phyloP scores from a whole-genome alignment of 2,797 vertebrate genomes.

The Denticeps clupeoides region DNA sequence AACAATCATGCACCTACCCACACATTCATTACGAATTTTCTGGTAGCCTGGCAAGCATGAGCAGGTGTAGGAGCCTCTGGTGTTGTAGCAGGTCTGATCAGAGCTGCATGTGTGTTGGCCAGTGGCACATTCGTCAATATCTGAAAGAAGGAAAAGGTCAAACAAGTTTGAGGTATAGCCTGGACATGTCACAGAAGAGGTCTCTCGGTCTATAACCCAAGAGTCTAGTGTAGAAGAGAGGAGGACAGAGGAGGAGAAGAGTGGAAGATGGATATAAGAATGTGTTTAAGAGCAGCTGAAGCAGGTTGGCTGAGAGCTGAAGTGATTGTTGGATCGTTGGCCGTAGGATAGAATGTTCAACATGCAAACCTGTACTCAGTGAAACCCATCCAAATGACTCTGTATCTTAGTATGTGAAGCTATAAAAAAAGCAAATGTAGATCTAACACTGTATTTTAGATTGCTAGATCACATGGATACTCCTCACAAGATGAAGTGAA shows the following conservation, averaged over 20 bases:
- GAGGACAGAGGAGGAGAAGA: too few relatives aligned
- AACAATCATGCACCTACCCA: constrained; percentile 65
- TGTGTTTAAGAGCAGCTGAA: too few relatives aligned
- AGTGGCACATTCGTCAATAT: constrained; percentile 81
- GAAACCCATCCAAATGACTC: constrained; percentile 35
- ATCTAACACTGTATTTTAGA: constrained; percentile 85
- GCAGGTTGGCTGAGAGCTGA: too few relatives aligned
- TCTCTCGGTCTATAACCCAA: too few relatives aligned
- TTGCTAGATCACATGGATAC: constrained; percentile 46
- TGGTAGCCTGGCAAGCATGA: constrained; percentile 80
- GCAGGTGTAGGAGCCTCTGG: constrained; percentile 81
- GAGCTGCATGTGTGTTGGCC: constrained; percentile 73
- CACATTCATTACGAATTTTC: constrained; percentile 78
- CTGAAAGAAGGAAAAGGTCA: too few relatives aligned
- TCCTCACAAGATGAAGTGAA: constrained; percentile 64
- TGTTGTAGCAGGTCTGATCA: constrained; percentile 82
- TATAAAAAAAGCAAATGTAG: constrained; percentile 57
- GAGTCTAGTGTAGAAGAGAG: too few relatives aligned
- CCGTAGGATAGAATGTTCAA: too few relatives aligned
- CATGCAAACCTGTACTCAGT: constrained; percentile 44
- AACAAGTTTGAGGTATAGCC: too few relatives aligned
- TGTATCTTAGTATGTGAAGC: constrained; percentile 59
- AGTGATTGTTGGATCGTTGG: too few relatives aligned
- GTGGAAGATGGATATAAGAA: neutral
- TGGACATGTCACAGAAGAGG: too few relatives aligned